Evolutionary conservation across 37 sponge, comb jelly and placozoan genomes (phyloP).

Genomic region (Tethya wilhelma): DNA sequence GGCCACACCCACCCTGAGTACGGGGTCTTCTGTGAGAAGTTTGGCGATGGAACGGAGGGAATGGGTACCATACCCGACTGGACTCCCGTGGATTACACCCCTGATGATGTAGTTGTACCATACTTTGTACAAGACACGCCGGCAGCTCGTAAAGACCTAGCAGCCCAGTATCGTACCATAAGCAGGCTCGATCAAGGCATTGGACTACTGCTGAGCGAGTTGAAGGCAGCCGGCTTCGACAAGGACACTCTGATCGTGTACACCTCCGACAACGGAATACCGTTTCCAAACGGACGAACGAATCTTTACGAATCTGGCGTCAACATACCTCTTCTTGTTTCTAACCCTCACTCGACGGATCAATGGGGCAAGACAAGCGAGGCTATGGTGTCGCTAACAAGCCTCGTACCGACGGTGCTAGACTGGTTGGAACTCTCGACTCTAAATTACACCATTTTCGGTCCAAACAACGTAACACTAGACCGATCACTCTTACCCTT

Average conservation of each 20-base stretch:
- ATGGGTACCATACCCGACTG: slow-evolving; percentile 82
- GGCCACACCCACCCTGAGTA: slow-evolving; percentile 16
- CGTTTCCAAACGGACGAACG: slow-evolving; percentile 75
- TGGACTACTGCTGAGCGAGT: slow-evolving; percentile 63
- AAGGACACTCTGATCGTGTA: slow-evolving; percentile 71
- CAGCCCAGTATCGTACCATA: slow-evolving; percentile 70
- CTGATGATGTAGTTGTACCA: slow-evolving; percentile 68
- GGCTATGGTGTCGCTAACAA: slow-evolving; percentile 56
- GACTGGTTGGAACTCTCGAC: slow-evolving; percentile 74
- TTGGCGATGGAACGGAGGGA: slow-evolving; percentile 67
- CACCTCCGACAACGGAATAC: slow-evolving; percentile 80
- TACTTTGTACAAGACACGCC: slow-evolving; percentile 75
- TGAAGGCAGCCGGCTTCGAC: slow-evolving; percentile 32
- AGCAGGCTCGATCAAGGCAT: slow-evolving; percentile 80
- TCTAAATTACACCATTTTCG: slow-evolving; percentile 62
- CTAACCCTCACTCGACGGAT: slow-evolving; percentile 41
- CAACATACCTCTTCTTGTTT: slow-evolving; percentile 63
- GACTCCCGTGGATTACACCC: slow-evolving; percentile 57
- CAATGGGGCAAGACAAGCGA: slow-evolving; percentile 66
- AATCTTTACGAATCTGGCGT: slow-evolving; percentile 84
- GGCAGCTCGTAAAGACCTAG: slow-evolving; percentile 66
- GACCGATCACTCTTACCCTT: slow-evolving; percentile 65
- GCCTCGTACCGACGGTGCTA: slow-evolving; percentile 75
- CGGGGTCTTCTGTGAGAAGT: slow-evolving; percentile 77
- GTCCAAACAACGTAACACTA: slow-evolving; percentile 22